Evolutionary conservation across 1,140 invertebrate species (phyloP), one percentile per base, ranked within the genome.

Genomic region (Halesus radiatus): DNA sequence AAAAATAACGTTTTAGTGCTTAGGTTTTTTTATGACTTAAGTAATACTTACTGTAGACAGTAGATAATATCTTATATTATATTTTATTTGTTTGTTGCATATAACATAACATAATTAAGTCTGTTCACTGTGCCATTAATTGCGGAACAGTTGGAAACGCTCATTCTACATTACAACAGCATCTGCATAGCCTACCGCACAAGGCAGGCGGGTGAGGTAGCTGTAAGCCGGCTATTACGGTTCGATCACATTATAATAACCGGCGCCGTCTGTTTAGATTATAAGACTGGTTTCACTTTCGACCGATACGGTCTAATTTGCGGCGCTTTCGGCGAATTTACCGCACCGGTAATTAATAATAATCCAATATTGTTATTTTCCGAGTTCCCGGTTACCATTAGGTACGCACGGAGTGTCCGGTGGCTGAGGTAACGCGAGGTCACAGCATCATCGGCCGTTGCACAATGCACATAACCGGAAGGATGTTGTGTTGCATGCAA

Each of bases 241-340:
- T 53, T 72, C 45, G 22, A 72, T 52, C 68, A 50, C 26, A 18
- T 72, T 72, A 72, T 72, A 22, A 26, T 50, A 16, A 52, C 29
- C 13, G 68, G n/a, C 50, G 62, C 62, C 26, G 62, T 32, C 60
- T 64, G 18, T 13, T 32, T 13, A 13, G 45, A 52, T 72, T 60
- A 18, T 75, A 75, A 75, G 23, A 16, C 72, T 26, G 54, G 76
- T 78, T 78, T 78, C 76, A 78, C 76, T 78, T 78, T 78, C 76
- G 50, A 23, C 15, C 62, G 76, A 62, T 70, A 56, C 76, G 76
- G 54, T 78, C 76, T 78, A 62, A 78, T 78, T 78, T 70, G 60
- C 64, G 53, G 52, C 26, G 72, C 53, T 26, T 75, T 58, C 72
- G 72, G 53, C 5, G 10, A 56, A 52, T 54, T 53, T 29, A 37